Percentiles rank a stretch among this genome's conserved stretches.
phyloP scores from a whole-genome alignment of 2,797 vertebrate species.

The Rhynchonycteris naso region DNA sequence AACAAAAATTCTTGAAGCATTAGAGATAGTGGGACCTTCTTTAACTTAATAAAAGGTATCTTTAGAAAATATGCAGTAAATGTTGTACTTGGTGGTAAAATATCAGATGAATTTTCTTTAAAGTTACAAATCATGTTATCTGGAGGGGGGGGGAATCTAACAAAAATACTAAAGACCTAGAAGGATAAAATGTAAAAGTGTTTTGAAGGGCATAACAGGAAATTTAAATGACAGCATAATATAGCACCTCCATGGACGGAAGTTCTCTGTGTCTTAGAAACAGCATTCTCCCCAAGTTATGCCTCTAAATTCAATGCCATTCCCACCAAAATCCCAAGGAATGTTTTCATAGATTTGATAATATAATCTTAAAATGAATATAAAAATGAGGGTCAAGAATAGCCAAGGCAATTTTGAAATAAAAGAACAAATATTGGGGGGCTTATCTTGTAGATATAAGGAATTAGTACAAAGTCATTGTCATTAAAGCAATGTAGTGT shows the following conservation, averaged over 20 bases:
- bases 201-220: background rate
- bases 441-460: constrained; percentile 1
- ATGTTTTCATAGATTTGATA: background rate
- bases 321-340: background rate
- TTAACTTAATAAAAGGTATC: background rate
- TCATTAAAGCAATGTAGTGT: background rate
- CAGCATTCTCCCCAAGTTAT: background rate
- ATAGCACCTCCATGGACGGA: background rate
- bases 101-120: background rate
- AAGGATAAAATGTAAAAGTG: background rate
- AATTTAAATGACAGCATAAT: background rate
- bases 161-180: background rate
- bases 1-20: background rate
- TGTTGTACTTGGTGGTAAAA: background rate
- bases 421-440: background rate
- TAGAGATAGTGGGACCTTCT: background rate
- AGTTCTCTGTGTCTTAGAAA: background rate
- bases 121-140: background rate
- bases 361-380: constrained; percentile 32
- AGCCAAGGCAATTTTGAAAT: background rate
- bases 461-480: constrained; percentile 31
- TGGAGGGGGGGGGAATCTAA: background rate
- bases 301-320: background rate
- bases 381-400: background rate
- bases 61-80: background rate